These are phyloP conservation scores for Balanococcus diminutus DNA, from an alignment of 2,888 invertebrate genomes.

Conservation along the genomic window DNA sequence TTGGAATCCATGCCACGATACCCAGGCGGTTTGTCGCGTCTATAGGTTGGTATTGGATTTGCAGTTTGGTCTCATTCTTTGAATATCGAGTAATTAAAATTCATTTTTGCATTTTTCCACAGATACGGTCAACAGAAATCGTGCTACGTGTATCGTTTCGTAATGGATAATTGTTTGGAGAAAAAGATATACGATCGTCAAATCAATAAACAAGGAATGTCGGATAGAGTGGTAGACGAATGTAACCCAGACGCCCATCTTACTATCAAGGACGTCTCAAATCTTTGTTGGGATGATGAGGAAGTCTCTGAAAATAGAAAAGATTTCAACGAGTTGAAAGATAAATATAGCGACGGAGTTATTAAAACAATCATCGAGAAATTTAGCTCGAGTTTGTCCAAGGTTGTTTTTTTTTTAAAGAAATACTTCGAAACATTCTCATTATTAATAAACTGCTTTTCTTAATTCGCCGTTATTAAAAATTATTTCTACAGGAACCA, in stretches of 20 bases:
- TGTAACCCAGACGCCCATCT: constrained; percentile 95
- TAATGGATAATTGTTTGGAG: constrained; percentile 96
- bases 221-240: constrained; percentile 97
- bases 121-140: constrained; percentile 93
- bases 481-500: constrained; percentile 67
- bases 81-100: neutral
- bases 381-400: constrained; percentile 64
- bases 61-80: neutral
- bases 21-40: constrained; percentile 95
- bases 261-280: constrained; percentile 82
- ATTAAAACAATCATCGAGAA: constrained; percentile 71
- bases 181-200: constrained; percentile 98
- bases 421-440: too few relatives aligned
- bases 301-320: constrained; percentile 75
- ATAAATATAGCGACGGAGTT: constrained; percentile 80
- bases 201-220: constrained; percentile 98
- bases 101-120: neutral
- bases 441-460: constrained; percentile 61
- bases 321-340: constrained; percentile 74
- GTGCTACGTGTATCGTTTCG: constrained; percentile 94
- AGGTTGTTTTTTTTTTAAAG: too few relatives aligned
- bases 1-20: constrained; percentile 99
- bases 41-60: constrained; percentile 66
- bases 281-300: constrained; percentile 88
- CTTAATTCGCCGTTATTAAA: neutral